Conservation (phyloP, 2,113 vertebrate species). For the Gobiocypris rarus region DNA sequence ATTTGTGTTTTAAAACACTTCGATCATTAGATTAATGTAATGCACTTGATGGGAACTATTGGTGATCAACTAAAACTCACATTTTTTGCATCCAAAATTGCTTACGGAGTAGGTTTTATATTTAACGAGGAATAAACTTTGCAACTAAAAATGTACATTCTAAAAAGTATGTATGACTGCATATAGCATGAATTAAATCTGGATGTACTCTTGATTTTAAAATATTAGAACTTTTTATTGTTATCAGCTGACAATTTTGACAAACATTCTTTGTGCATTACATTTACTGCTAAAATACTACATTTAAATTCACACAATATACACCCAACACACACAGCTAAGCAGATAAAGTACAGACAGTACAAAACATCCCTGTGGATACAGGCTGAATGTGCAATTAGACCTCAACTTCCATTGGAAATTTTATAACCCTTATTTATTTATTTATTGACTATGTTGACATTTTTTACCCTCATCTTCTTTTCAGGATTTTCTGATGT, state of each 20-base stretch:
- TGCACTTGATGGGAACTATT: neutral
- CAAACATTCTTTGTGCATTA: neutral
- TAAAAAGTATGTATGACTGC: neutral
- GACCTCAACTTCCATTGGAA: neutral
- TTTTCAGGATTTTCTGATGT: neutral
- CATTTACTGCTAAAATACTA: constrained; percentile 27
- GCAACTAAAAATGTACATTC: neutral
- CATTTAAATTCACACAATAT: constrained; percentile 41
- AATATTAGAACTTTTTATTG: constrained; percentile 1
- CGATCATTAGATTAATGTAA: neutral
- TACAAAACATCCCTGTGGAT: constrained; percentile 34
- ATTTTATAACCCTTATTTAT: neutral
- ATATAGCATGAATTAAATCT: neutral
- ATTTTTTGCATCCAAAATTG: neutral
- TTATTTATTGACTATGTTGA: neutral
- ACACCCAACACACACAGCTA: constrained; percentile 28
- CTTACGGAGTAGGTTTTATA: neutral
- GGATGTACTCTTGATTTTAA: neutral
- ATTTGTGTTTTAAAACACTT: neutral
- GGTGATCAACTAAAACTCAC: neutral
- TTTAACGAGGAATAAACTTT: neutral
- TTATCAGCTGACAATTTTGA: neutral
- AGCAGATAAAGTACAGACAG: constrained; percentile 17
- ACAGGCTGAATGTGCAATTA: constrained; percentile 15
- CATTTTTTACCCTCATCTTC: neutral